A percentile compares a stretch with the other conserved stretches of the same genome.
These are phyloP conservation scores for Chydorus sphaericus DNA, from an alignment of 2,888 invertebrate genomes.

Conservation along the genomic window DNA sequence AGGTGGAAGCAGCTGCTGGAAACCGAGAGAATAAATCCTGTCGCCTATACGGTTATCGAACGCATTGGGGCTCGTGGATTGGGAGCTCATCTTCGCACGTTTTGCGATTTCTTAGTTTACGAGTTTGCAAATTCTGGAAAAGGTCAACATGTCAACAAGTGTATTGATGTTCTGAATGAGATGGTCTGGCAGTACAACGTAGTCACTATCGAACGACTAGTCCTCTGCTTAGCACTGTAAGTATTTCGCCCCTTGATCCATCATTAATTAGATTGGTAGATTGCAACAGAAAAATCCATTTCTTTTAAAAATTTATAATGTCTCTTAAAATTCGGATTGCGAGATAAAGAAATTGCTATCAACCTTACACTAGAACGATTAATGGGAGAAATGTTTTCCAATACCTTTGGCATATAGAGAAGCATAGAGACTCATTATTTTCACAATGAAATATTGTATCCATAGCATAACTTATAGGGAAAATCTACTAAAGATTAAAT, in stretches of 20 bases:
- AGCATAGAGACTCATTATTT: no score
- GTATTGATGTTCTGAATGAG: constrained; percentile 86
- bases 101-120: constrained; percentile 85
- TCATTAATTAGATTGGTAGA: neutral
- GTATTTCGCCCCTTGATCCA: constrained; percentile 1
- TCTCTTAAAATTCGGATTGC: no score
- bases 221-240: constrained; percentile 62
- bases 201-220: constrained; percentile 81
- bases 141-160: constrained; percentile 79
- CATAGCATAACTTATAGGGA: neutral
- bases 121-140: constrained; percentile 82
- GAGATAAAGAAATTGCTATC: no score
- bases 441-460: neutral
- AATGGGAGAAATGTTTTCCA: no score
- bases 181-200: constrained; percentile 98
- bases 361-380: no score
- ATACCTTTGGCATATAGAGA: no score
- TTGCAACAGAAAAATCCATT: neutral
- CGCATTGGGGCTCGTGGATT: constrained; percentile 82
- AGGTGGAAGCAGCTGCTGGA: constrained; percentile 96
- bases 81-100: constrained; percentile 79
- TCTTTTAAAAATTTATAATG: no score
- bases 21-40: constrained; percentile 79
- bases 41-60: constrained; percentile 90
- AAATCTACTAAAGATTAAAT: constrained; percentile 24